Evolutionary conservation across 1,140 invertebrate species (phyloP), one percentile per base, ranked within the genome.

Genomic region (Acyrthosiphon pisum): DNA sequence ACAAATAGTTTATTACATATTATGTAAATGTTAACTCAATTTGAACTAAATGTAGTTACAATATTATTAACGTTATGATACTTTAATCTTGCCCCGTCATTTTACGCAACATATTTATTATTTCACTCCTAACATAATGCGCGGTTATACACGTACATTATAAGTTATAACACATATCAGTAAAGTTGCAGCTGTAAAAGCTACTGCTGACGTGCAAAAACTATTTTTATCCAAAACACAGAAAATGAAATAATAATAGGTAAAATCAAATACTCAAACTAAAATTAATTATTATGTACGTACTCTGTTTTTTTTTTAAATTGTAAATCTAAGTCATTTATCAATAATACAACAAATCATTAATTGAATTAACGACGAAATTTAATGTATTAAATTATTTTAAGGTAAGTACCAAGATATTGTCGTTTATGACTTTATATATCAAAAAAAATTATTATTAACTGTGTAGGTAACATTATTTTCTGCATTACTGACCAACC

Each of bases 31-130:
- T 48, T 87, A n/a, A 87, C 44, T 87, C 46, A 87, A 87, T n/a
- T 48, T 87, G 44, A 48, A 87, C 44, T n/a, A 48, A 87, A 87
- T 50, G 14, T 18, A 87, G 44, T 87, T 48, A n/a, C 30, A n/a
- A 87, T 87, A 86, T 87, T 50, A 87, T 48, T 48, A 87, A 30
- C n/a, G n/a, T 87, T 87, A 48, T 87, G 86, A 87, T 87, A 87
- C 35, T 87, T 48, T 87, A 87, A 87, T 87, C 86, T n/a, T 46
- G 4, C 18, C 84, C 30, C 46, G 44, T 87, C 86, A 87, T 87
- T 87, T 87, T 48, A 48, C 30, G 18, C 14, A 30, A 48, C 30
- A 87, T 48, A 76, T 76, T 76, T 76, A 76, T 76, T 76, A 76
- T 76, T 76, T 76, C 60, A 76, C 30, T 76, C 11, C 30, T 76